Conservation (phyloP, 2,797 vertebrate species). For the Botia kubotai region DNA sequence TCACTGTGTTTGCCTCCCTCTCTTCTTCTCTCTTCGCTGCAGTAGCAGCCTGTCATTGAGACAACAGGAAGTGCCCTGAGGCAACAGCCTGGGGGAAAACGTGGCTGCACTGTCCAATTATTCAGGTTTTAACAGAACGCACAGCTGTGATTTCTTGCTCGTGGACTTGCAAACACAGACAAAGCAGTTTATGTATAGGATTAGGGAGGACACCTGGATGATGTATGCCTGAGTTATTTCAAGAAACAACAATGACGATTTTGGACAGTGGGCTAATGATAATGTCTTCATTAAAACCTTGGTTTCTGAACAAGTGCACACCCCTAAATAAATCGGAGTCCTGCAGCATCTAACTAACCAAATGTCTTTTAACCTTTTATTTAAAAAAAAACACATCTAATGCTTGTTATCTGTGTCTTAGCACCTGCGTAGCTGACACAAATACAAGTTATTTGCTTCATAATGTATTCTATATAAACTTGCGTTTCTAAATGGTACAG, state of each 20-base stretch:
- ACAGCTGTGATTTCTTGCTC: conserved; percentile 60
- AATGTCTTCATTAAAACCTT: background rate
- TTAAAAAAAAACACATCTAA: too few relatives aligned
- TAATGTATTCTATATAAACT: background rate
- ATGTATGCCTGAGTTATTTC: conserved; percentile 75
- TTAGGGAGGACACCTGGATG: conserved; percentile 70
- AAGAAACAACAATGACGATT: conserved; percentile 69
- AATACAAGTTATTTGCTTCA: conserved; percentile 5
- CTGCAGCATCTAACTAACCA: conserved; percentile 4
- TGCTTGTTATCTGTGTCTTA: background rate
- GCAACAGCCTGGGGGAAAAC: conserved; percentile 61
- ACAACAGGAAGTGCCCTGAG: conserved; percentile 62
- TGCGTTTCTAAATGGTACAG: background rate
- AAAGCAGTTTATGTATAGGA: conserved; percentile 64
- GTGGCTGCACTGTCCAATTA: conserved; percentile 60
- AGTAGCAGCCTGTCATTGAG: conserved; percentile 36
- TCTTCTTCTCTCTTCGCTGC: conserved; percentile 20
- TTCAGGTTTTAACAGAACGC: conserved; percentile 56
- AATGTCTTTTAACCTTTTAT: background rate
- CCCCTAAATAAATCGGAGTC: background rate
- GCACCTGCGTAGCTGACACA: background rate
- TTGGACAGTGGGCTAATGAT: conserved; percentile 37
- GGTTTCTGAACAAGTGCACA: background rate
- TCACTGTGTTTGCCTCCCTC: conserved; percentile 3
- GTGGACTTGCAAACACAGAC: conserved; percentile 25